These are phyloP conservation scores for Galendromus occidentalis DNA, from an alignment of 1,140 invertebrate genomes.

Conservation along the genomic window DNA sequence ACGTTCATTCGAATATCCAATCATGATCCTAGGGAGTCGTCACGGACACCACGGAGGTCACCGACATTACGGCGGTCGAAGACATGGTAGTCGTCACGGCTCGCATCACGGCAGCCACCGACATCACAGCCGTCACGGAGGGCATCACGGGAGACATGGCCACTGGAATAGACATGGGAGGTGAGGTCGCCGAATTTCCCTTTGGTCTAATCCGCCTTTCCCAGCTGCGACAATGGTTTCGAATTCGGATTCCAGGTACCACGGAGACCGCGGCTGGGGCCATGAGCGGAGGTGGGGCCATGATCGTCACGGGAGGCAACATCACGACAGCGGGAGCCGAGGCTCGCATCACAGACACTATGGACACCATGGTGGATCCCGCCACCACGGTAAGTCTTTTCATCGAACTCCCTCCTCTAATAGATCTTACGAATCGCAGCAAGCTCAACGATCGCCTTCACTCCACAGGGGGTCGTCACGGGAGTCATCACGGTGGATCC, in stretches of 20 bases:
- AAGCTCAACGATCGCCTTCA: too few species aligned
- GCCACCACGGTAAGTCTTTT: background rate
- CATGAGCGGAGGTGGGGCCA: background rate
- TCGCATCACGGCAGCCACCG: background rate
- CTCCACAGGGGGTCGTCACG: background rate
- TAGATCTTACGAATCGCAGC: too few species aligned
- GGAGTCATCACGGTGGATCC: background rate
- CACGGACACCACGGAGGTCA: background rate
- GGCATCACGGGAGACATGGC: background rate
- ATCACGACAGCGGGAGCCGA: background rate
- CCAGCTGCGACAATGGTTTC: too few species aligned
- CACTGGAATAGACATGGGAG: slow-evolving; percentile 2
- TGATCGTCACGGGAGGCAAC: background rate
- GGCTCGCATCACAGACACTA: background rate
- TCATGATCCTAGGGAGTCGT: background rate
- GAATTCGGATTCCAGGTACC: background rate
- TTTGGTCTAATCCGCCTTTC: too few species aligned
- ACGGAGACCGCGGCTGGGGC: background rate
- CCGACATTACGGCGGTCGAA: background rate
- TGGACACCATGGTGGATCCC: background rate
- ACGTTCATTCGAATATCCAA: too few species aligned
- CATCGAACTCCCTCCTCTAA: too few species aligned
- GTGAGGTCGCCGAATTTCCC: background rate
- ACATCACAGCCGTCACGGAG: background rate
- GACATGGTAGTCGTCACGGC: background rate